Base-by-base conservation (phyloP, 2,113 vertebrate species). In the Andinoacara biseriatus region DNA sequence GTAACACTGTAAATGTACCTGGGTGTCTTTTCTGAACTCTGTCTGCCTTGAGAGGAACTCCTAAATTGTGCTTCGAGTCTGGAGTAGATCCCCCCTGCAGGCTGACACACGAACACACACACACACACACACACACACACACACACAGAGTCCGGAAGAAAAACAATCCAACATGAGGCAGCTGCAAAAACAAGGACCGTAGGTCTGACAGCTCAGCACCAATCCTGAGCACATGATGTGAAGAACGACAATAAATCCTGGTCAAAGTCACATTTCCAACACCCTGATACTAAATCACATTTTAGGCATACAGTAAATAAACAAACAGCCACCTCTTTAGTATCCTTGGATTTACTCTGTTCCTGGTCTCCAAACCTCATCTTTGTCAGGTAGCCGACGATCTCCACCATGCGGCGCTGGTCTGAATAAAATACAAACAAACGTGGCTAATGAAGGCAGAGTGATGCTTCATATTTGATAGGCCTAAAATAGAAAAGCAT, bases 321-420 rank as follows among this genome's bases (percentile, higher is more conserved):
- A 62, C 77, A 62, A 97, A 62, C 77, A 62, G 54, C 14, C 93
- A 97, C 98, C 94, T 99, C 98, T 94, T 98, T 98, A 56, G 93
- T 95, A 61, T 99, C 98, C 91, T 97, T 98, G 56, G 96, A 95
- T 84, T 96, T 97, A 88, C 93, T 94, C 86, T 95, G 96, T 24
- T 98, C 98, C 78, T 97, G 88, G 78, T 99, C 98, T 76, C 98
- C 98, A 72, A 98, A 95, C 86, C 98, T 96, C 95, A 98, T 97
- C 95, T 97, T 98, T 80, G 97, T 97, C 83, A 99, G 95, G 91
- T 99, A 95, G 5, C 96, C 96, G 75, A 97, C 95, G 89, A 99
- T 97, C 95, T 99, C 98, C 90, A 95, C 96, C 97, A 99, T 99
- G 86, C 98, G 97, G 29, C 98, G 96, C 92, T 99, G 98, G 94